A percentile compares a stretch with the other conserved stretches of the same genome.
These are phyloP conservation scores for Spongilla lacustris DNA, from an alignment of 37 sponge, comb jelly and placozoan genomes.

Conservation along the genomic window DNA sequence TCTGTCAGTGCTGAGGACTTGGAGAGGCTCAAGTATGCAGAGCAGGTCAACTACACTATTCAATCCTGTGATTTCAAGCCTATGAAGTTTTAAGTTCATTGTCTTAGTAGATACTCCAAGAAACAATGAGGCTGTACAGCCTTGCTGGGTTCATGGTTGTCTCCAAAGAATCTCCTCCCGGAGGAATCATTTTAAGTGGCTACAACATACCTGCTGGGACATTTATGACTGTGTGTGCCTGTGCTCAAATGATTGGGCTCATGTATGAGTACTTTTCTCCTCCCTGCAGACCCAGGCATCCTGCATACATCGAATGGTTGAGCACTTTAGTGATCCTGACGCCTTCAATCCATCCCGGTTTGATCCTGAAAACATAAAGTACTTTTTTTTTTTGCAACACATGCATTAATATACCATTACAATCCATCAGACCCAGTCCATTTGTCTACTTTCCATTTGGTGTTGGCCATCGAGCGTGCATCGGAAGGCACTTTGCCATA, in stretches of 20 bases:
- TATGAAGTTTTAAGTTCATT: too few species aligned
- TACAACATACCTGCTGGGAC: conserved; percentile 8
- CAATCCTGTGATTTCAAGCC: too few species aligned
- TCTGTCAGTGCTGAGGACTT: conserved; percentile 16
- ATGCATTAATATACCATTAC: not conserved
- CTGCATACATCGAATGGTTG: not conserved
- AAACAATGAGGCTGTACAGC: conserved; percentile 14
- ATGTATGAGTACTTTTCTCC: too few species aligned
- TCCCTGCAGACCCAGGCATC: not conserved
- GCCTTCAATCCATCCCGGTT: conserved; percentile 18
- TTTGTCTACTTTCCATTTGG: conserved; percentile 28
- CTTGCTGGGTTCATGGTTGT: not conserved
- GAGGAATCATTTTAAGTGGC: not conserved
- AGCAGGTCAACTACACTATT: not conserved
- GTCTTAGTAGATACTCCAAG: not conserved
- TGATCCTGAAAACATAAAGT: conserved; percentile 9
- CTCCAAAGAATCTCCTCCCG: conserved; percentile 6
- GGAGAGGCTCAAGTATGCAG: conserved; percentile 6
- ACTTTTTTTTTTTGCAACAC: too few species aligned
- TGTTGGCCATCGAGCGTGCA: conserved; percentile 30
- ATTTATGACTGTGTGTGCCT: not conserved
- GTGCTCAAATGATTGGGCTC: not conserved
- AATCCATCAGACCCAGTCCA: conserved; percentile 10
- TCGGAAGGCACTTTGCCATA: conserved; percentile 30
- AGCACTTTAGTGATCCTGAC: conserved; percentile 7